These are phyloP conservation scores for Caenorhabditis afra DNA, from an alignment of 2,888 invertebrate genomes.

Conservation along the genomic window DNA sequence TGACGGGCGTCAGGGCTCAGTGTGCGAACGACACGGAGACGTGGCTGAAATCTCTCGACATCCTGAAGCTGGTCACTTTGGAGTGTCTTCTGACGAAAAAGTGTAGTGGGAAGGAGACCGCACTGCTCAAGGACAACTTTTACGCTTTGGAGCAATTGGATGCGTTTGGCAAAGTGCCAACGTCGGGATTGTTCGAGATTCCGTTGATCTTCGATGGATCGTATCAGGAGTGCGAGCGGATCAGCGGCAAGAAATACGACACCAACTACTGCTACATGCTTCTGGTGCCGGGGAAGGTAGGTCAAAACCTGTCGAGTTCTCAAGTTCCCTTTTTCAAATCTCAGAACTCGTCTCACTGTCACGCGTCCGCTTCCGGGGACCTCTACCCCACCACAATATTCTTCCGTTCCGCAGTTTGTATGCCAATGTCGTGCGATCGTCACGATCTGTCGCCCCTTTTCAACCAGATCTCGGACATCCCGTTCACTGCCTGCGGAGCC, in stretches of 20 bases:
- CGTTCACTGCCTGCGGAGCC: constrained; percentile 36
- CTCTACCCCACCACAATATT: constrained; percentile 12
- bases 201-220: constrained; percentile 36
- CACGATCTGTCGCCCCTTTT: constrained; percentile 27
- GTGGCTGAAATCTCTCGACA: constrained; percentile 26
- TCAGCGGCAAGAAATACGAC: constrained; percentile 44
- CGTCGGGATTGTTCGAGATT: constrained; percentile 32
- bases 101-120: constrained; percentile 21
- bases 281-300: constrained; percentile 25
- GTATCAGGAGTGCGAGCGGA: constrained; percentile 40
- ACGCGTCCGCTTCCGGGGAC: background rate
- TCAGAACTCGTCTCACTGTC: constrained; percentile 19
- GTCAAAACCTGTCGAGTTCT: background rate
- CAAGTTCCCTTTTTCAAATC: background rate
- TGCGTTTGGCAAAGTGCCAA: constrained; percentile 44
- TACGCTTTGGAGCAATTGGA: constrained; percentile 49
- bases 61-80: constrained; percentile 9
- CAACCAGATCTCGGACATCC: constrained; percentile 21
- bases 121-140: constrained; percentile 33
- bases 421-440: constrained; percentile 46
- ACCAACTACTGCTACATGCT: constrained; percentile 53
- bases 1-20: constrained; percentile 10
- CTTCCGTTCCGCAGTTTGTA: constrained; percentile 51
- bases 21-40: constrained; percentile 39
- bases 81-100: constrained; percentile 40